Evolutionary conservation across 1,140 invertebrate species (phyloP).

Genomic region (Calliopsis andreniformis): DNA sequence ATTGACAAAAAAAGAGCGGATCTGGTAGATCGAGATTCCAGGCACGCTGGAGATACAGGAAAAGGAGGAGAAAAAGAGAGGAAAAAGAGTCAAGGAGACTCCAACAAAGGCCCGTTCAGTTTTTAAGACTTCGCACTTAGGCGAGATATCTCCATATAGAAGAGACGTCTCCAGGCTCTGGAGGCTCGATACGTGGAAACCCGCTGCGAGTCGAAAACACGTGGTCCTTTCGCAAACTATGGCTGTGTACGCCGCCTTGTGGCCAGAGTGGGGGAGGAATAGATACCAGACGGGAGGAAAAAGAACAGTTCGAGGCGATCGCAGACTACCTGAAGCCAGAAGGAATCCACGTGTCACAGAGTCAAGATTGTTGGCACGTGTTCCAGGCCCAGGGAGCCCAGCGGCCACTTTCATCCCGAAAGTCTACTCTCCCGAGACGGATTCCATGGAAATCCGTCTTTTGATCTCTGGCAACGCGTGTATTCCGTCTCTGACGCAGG

Average conservation of each 20-base stretch:
- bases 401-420: not conserved
- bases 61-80: not conserved
- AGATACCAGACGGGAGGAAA: not conserved
- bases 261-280: not conserved
- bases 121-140: conserved; percentile 28
- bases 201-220: not conserved
- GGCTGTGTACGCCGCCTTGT: conserved; percentile 5
- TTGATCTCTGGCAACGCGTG: not conserved
- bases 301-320: not conserved
- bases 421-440: not conserved
- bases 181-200: conserved; percentile 7
- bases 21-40: conserved; percentile 34
- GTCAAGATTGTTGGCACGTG: conserved; percentile 3
- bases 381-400: not conserved
- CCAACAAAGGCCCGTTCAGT: not conserved
- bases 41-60: not conserved
- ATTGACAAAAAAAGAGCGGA: not conserved
- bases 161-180: not conserved
- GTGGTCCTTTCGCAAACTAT: conserved; percentile 16
- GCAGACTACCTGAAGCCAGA: not conserved
- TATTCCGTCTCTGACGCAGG: conserved; percentile 12
- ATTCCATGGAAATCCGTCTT: conserved; percentile 12
- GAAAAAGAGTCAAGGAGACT: not conserved
- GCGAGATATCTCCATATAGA: not conserved
- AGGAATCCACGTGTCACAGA: not conserved